Percentiles rank a stretch among this genome's conserved stretches.
Evolutionary conservation across 2,797 vertebrate genomes (phyloP).

Genomic region (Micrastur ruficollis): DNA sequence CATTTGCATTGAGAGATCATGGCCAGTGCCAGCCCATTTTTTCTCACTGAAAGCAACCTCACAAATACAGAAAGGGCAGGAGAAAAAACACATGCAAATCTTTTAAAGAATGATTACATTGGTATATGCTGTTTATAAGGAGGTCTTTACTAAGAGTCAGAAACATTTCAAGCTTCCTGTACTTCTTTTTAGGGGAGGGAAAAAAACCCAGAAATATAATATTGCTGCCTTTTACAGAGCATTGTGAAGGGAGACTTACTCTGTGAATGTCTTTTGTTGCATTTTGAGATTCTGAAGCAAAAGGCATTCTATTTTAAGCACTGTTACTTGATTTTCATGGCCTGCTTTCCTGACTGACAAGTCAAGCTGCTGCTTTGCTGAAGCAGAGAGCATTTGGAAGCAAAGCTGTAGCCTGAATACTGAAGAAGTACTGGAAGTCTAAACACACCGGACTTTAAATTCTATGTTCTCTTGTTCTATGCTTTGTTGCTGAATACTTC

Average conservation of each 20-base stretch:
- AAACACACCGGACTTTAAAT: background rate
- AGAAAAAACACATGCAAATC: background rate
- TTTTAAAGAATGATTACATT: background rate
- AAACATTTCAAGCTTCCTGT: background rate
- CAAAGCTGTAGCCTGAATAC: background rate
- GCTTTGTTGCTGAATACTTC: background rate
- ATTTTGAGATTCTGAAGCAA: slow-evolving; percentile 23
- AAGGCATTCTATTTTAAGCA: slow-evolving; percentile 56
- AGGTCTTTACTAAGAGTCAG: background rate
- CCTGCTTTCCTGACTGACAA: slow-evolving; percentile 44
- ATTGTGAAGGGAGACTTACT: background rate
- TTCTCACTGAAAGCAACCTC: background rate
- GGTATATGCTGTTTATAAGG: background rate
- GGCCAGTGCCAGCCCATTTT: background rate
- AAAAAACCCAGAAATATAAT: background rate
- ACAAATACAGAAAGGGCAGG: background rate
- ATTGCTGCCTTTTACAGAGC: background rate
- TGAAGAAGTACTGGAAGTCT: background rate
- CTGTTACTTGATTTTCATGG: background rate
- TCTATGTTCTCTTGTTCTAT: background rate
- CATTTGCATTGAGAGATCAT: background rate
- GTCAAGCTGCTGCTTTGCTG: slow-evolving; percentile 32
- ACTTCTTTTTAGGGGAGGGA: rapidly evolving
- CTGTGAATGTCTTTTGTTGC: background rate
- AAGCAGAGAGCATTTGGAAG: background rate